Percentiles rank a stretch among this genome's conserved stretches.
Conservation (phyloP, 2,113 vertebrate genomes). For the Triplophysa rosa region DNA sequence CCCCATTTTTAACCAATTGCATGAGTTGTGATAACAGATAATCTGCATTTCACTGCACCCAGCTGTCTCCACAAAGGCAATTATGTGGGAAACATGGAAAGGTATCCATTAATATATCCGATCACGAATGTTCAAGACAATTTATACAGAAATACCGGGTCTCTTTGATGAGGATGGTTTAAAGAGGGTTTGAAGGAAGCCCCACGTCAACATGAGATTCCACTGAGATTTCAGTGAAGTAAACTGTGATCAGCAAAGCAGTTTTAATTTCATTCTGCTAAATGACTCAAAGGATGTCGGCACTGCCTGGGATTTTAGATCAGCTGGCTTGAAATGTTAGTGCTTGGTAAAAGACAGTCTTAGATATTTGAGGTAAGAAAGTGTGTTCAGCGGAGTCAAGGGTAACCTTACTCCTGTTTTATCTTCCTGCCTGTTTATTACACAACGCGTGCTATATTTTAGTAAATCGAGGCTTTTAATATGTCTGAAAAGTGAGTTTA, state of each 20-base stretch:
- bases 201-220: neutral
- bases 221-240: constrained; percentile 17
- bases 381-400: constrained; percentile 34
- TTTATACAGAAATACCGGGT: neutral
- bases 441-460: constrained; percentile 34
- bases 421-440: constrained; percentile 45
- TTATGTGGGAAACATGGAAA: neutral
- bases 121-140: neutral
- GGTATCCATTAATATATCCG: neutral
- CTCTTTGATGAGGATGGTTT: neutral
- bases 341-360: neutral
- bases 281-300: neutral
- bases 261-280: neutral
- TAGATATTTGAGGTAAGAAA: neutral
- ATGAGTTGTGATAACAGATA: neutral
- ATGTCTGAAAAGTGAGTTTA: constrained; percentile 33
- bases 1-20: too few relatives aligned
- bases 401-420: constrained; percentile 39
- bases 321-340: neutral
- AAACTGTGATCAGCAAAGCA: constrained; percentile 24
- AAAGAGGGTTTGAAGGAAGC: neutral
- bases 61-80: neutral
- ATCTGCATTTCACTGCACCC: neutral
- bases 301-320: neutral
- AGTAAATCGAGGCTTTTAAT: constrained; percentile 27